Base-by-base conservation (phyloP, 2,888 invertebrate genomes). In the Heliothis peltigera region DNA sequence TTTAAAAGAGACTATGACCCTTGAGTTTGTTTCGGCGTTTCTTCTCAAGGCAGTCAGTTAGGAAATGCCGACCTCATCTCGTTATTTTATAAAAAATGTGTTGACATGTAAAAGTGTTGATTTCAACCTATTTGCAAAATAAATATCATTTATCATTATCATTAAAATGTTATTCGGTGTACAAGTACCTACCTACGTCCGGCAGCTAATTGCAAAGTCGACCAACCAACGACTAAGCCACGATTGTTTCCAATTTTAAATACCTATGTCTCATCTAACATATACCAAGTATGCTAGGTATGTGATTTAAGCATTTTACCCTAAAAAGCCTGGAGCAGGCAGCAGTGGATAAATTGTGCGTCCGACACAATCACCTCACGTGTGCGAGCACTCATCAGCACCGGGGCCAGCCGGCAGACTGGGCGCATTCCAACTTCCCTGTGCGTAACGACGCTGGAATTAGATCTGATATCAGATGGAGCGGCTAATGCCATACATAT, bases 401-500 rank as follows among this genome's bases (percentile, higher is more conserved):
- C 18, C 64, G 62, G 52, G 39, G 42, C 57, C 12, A 17, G 0
- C n/a, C 32, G 43, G 47, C 47, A 77, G 70, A 75, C 64, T 43
- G 46, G 80, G 47, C 19, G 75, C 19, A 22, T n/a, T 10, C n/a
- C 12, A 46, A 21, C 22, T 60, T 71, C 67, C 81, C 42, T 32
- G 22, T 35, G 55, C 12, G 3, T 39, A 21, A 7, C 35, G 35
- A 17, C 43, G n/a, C 39, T 7, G 55, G 19, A 17, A 15, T 25
- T n/a, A 22, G 53, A 18, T 49, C 47, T 52, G 66, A 35, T 78
- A 78, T 79, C 76, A 68, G 72, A 73, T 68, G 58, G 39, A 52
- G 19, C 54, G 53, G 64, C 69, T 78, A 82, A 80, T 80, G 63
- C 61, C 76, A 63, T 70, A 74, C 66, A 74, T 82, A 80, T 81